phyloP scores from a whole-genome alignment of 1,140 invertebrate genomes.

The Thaumatotibia leucotreta region DNA sequence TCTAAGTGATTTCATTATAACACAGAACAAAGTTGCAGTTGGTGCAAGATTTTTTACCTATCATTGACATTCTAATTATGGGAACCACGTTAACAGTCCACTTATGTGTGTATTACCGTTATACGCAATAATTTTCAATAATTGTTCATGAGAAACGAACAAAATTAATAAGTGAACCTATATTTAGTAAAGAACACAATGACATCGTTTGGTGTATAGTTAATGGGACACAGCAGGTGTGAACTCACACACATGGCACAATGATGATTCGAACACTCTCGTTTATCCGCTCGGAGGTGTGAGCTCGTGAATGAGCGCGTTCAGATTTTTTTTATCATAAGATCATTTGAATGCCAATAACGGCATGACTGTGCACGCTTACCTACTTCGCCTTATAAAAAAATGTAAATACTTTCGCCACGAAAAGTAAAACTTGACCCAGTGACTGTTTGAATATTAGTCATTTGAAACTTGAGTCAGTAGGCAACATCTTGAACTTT shows the following conservation, averaged over 20 bases:
- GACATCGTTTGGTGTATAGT: constrained; percentile 18
- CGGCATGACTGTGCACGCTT: constrained; percentile 39
- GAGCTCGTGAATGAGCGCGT: constrained; percentile 36
- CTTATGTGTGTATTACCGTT: neutral
- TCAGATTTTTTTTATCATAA: constrained; percentile 39
- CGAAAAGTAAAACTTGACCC: constrained; percentile 41
- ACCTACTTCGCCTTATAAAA: constrained; percentile 39
- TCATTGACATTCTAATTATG: neutral
- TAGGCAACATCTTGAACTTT: constrained; percentile 38
- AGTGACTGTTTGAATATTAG: constrained; percentile 5
- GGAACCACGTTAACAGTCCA: neutral
- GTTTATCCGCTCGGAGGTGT: constrained; percentile 40
- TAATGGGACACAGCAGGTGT: constrained; percentile 40
- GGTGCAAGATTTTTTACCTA: no score
- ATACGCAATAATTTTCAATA: neutral
- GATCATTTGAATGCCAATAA: constrained; percentile 53
- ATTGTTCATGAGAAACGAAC: neutral
- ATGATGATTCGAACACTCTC: constrained; percentile 42
- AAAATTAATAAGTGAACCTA: constrained; percentile 24
- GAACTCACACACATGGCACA: constrained; percentile 19
- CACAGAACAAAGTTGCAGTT: no score
- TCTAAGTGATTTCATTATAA: no score
- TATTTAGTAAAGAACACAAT: constrained; percentile 37
- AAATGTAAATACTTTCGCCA: constrained; percentile 43
- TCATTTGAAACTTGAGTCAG: constrained; percentile 27